phyloP scores from a whole-genome alignment of 35 echinoderm and acorn worm genomes.

The Eucidaris tribuloides region DNA sequence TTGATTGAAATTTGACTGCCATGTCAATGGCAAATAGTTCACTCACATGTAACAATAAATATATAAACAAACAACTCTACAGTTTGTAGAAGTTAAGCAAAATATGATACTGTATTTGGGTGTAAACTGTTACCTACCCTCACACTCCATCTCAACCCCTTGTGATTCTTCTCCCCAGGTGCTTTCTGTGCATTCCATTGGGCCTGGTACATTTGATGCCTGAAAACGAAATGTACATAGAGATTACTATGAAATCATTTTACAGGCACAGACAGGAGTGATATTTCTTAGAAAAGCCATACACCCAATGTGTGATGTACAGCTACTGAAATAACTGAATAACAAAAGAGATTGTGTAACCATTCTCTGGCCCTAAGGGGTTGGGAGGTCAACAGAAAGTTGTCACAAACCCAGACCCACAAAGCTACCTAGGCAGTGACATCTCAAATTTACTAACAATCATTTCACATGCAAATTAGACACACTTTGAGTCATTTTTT shows the following conservation, averaged over 20 bases:
- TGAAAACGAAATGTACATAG: not conserved
- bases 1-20: no score
- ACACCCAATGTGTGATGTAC: not conserved
- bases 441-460: no score
- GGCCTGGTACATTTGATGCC: slow-evolving; percentile 89
- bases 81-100: no score
- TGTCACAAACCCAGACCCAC: not conserved
- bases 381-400: not conserved
- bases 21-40: no score
- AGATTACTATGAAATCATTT: not conserved
- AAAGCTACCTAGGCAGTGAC: no score
- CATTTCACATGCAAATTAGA: no score
- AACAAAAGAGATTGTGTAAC: not conserved
- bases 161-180: slow-evolving; percentile 91
- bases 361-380: not conserved
- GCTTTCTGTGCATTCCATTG: slow-evolving; percentile 77
- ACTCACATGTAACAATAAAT: no score
- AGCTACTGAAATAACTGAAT: not conserved
- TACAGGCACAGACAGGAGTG: not conserved
- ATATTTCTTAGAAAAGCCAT: not conserved
- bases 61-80: no score
- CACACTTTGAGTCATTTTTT: no score
- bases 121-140: slow-evolving; percentile 69
- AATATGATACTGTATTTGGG: no score
- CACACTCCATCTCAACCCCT: slow-evolving; percentile 87